Conservation (phyloP, 2,888 invertebrate genomes). For the Schrankia costaestrigalis region DNA sequence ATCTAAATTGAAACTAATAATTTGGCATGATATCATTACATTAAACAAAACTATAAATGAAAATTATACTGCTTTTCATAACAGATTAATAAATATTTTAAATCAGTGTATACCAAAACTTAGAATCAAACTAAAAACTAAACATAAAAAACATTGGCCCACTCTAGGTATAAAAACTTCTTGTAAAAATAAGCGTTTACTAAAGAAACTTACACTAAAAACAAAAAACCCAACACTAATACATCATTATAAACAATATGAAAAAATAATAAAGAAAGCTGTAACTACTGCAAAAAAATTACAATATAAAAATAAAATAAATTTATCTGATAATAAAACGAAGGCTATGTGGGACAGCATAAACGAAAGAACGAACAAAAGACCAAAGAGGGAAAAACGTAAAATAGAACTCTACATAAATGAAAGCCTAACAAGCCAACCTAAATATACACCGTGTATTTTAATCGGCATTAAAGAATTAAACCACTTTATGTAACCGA, state of each 20-base stretch:
- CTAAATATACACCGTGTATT: no score
- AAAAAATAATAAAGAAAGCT: conserved; percentile 1
- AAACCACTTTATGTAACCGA: no score
- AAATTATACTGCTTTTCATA: conserved; percentile 3
- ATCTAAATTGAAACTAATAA: neutral
- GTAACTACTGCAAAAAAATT: conserved; percentile 2
- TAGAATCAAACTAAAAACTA: conserved; percentile 2
- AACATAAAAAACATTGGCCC: conserved; percentile 5
- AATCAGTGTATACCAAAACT: conserved; percentile 1
- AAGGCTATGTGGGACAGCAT: conserved; percentile 7
- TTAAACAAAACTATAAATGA: conserved; percentile 1
- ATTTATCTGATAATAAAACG: conserved; percentile 2
- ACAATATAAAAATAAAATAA: conserved; percentile 5
- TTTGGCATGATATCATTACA: conserved; percentile 3
- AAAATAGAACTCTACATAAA: conserved; percentile 3
- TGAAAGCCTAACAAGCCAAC: neutral
- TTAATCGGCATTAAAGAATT: no score
- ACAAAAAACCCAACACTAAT: neutral
- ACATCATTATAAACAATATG: conserved; percentile 4
- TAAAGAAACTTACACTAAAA: conserved; percentile 2
- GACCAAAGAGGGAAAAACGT: neutral
- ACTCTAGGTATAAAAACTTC: conserved; percentile 4
- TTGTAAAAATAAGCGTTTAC: conserved; percentile 5
- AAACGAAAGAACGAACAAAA: conserved; percentile 6
- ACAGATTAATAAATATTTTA: neutral